Evolutionary conservation across 1,140 invertebrate genomes (phyloP), one percentile per base, ranked within the genome.

Genomic region (Nebria ingens): DNA sequence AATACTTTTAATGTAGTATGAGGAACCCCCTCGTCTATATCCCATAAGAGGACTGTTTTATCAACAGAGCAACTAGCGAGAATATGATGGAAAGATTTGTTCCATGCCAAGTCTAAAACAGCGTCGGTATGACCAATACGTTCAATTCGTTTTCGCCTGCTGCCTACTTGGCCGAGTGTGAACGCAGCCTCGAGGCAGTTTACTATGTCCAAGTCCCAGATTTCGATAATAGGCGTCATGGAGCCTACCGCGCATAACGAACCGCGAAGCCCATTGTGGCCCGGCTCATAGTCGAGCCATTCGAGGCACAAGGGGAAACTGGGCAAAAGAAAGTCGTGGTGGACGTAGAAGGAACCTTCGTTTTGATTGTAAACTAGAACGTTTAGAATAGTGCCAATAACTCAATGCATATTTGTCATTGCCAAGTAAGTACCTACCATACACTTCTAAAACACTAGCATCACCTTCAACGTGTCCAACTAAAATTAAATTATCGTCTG

Each of bases 131-230:
- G 94, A 17, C 92, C 91, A 55, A 84, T 66, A 13, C 62, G 79
- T 76, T 21, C 73, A 74, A 59, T 81, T 75, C 64, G 80, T 75
- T 79, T 85, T 68, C 89, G 91, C 66, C 83, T 86, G 67, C 76
- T 90, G n/a, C 80, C 79, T 61, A 87, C 87, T 51, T 79, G 76
- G 2, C 90, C 91, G 15, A 97, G 73, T 62, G 80, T 84, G 62
- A 86, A 87, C 0, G 83, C 84, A 29, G 95, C 92, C 68, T 94
- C 91, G 19, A 97, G 72, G 58, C 83, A 84, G 66, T 97, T 89
- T 52, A 96, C 82, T 52, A 98, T 78, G 74, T 98, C 94, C 22
- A 98, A 71, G 71, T 98, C 93, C 94, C 94, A 98, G 11, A 98
- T 80, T 58, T 92, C 84, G 56, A 98, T 96, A 42, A 91, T 80